These are phyloP conservation scores for Aplochiton taeniatus DNA, from an alignment of 2,797 vertebrate genomes.

Conservation along the genomic window DNA sequence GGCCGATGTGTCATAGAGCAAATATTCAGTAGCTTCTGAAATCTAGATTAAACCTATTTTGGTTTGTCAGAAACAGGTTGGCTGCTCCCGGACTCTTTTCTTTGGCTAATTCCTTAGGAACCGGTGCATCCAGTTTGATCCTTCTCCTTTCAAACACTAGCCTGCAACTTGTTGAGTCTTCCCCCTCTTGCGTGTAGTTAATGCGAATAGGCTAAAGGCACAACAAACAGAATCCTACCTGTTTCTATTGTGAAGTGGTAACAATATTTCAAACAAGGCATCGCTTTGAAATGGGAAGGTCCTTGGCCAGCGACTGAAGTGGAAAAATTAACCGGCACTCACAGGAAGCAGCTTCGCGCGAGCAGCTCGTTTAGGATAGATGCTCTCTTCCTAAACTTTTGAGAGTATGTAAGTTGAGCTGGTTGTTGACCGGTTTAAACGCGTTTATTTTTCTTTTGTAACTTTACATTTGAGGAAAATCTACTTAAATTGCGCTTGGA, in stretches of 20 bases:
- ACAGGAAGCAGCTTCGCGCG: slow-evolving; percentile 56
- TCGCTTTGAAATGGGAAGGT: slow-evolving; percentile 28
- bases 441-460: too few relatives aligned
- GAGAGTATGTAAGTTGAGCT: slow-evolving; percentile 50
- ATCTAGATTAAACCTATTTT: slow-evolving; percentile 69
- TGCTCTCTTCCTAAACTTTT: slow-evolving; percentile 57
- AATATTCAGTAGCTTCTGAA: slow-evolving; percentile 39
- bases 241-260: too few relatives aligned
- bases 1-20: slow-evolving; percentile 32
- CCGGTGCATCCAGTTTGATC: slow-evolving; percentile 99
- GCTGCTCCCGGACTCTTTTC: slow-evolving; percentile 74
- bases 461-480: too few relatives aligned
- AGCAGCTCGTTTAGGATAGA: slow-evolving; percentile 56
- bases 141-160: slow-evolving; percentile 81
- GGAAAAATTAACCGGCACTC: slow-evolving; percentile 62
- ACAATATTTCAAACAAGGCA: too few relatives aligned
- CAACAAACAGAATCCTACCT: too few relatives aligned
- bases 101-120: slow-evolving; percentile 90
- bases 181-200: slow-evolving; percentile 29
- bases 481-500: too few relatives aligned
- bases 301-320: slow-evolving; percentile 50
- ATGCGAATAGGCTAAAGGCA: neutral
- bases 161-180: slow-evolving; percentile 80
- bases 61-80: slow-evolving; percentile 68
- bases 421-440: too few relatives aligned